Conservation (phyloP, 2,888 invertebrate genomes). For the Epicampocera succincta region DNA sequence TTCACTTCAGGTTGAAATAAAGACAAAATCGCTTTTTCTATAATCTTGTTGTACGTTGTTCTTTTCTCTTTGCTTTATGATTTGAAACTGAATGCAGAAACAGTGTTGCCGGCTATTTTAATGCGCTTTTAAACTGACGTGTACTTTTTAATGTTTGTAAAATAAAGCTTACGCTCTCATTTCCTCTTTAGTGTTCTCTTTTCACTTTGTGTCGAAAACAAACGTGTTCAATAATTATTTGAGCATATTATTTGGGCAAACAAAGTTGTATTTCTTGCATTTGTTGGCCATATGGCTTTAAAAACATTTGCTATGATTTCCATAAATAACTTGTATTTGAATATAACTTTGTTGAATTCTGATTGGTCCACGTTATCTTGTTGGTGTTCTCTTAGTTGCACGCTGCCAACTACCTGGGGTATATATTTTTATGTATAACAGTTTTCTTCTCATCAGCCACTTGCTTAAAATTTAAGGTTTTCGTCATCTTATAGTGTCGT, state of each 20-base stretch:
- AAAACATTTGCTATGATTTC: constrained; percentile 70
- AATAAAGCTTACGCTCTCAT: constrained; percentile 7
- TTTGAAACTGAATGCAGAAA: constrained; percentile 78
- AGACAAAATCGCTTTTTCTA: constrained; percentile 24
- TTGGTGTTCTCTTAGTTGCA: constrained; percentile 5
- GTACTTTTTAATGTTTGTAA: constrained; percentile 44
- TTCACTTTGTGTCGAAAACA: constrained; percentile 51
- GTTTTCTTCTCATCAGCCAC: constrained; percentile 9
- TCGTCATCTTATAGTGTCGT: not conserved
- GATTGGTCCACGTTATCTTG: constrained; percentile 77
- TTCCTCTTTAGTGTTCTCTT: constrained; percentile 73
- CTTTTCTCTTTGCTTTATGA: constrained; percentile 76
- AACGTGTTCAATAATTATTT: constrained; percentile 57
- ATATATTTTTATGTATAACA: constrained; percentile 20
- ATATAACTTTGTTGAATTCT: constrained; percentile 72
- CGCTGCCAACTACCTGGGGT: constrained; percentile 22
- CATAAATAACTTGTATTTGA: constrained; percentile 57
- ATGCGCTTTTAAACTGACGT: constrained; percentile 71
- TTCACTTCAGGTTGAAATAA: constrained; percentile 41
- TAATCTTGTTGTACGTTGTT: constrained; percentile 41
- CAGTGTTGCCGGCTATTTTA: constrained; percentile 78
- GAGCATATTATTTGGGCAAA: constrained; percentile 10
- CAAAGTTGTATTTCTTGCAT: not conserved
- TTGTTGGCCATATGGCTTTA: not conserved
- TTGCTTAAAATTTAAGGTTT: not conserved